phyloP scores from a whole-genome alignment of 2,113 vertebrate species.

The Acanthochromis polyacanthus region DNA sequence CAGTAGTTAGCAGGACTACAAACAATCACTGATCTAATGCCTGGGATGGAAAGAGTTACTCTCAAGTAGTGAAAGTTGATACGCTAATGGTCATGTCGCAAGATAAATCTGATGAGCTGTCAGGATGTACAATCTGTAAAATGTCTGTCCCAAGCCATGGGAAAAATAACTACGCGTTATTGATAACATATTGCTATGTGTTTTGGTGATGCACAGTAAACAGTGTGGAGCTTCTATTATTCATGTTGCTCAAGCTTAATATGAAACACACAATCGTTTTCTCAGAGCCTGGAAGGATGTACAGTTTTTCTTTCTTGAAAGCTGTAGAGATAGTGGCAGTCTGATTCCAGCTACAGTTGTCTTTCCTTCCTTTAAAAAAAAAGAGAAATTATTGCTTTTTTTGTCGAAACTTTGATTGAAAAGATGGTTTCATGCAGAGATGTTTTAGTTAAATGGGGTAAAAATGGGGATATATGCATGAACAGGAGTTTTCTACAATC shows the following conservation, averaged over 20 bases:
- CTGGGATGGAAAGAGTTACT: neutral
- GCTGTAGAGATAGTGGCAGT: constrained; percentile 5
- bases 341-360: neutral
- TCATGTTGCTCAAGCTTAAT: constrained; percentile 70
- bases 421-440: neutral
- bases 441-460: neutral
- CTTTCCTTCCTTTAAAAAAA: constrained; percentile 34
- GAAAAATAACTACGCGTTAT: constrained; percentile 50
- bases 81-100: constrained; percentile 30
- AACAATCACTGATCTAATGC: constrained; percentile 10
- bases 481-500: too few relatives aligned
- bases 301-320: constrained; percentile 30
- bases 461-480: too few relatives aligned
- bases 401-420: constrained; percentile 13
- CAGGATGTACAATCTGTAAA: neutral
- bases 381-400: constrained; percentile 3
- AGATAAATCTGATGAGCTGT: constrained; percentile 41
- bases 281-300: constrained; percentile 40
- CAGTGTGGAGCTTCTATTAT: constrained; percentile 66
- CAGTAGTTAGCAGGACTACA: constrained; percentile 9
- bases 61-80: neutral
- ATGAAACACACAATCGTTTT: constrained; percentile 67
- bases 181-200: constrained; percentile 69
- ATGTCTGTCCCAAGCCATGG: constrained; percentile 18
- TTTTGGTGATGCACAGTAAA: constrained; percentile 60